Percentiles rank a stretch among this genome's conserved stretches.
Evolutionary conservation across 2,888 invertebrate genomes (phyloP).

Genomic region (Ceratothoa steindachneri): DNA sequence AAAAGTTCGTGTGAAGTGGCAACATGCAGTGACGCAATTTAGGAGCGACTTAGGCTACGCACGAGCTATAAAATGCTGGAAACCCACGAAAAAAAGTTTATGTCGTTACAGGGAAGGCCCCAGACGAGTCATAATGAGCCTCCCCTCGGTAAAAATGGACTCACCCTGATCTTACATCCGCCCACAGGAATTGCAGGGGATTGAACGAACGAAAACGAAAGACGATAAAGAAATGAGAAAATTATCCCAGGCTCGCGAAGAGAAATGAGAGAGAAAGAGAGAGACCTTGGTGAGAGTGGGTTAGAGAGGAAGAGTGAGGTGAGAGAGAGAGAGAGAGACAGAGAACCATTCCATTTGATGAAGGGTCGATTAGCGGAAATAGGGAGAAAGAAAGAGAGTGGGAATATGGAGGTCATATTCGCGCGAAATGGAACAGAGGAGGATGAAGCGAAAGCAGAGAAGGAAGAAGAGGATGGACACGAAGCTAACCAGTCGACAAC

Average conservation of each 20-base stretch:
- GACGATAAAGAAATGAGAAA: background rate
- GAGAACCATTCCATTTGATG: background rate
- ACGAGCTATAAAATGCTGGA: slow-evolving; percentile 22
- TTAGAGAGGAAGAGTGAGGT: background rate
- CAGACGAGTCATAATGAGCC: slow-evolving; percentile 23
- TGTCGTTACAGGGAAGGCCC: slow-evolving; percentile 19
- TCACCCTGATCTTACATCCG: slow-evolving; percentile 28
- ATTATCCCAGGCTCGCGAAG: background rate
- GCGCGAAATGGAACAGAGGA: background rate
- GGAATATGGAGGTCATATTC: background rate
- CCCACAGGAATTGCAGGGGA: slow-evolving; percentile 22
- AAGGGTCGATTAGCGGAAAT: background rate
- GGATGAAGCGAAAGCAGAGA: background rate
- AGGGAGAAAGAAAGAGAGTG: background rate
- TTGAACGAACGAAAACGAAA: slow-evolving; percentile 19
- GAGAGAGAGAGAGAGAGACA: background rate
- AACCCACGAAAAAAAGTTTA: slow-evolving; percentile 21
- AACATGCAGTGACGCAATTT: background rate
- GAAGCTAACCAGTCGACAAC: too few species aligned
- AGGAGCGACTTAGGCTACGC: background rate
- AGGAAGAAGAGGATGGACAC: too few species aligned
- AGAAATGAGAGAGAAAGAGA: background rate
- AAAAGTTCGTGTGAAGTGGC: slow-evolving; percentile 2
- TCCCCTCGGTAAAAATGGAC: slow-evolving; percentile 24
- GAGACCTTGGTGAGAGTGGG: background rate